These are phyloP conservation scores for Dendrocincla fuliginosa DNA, from an alignment of 2,797 vertebrate species.

Conservation along the genomic window DNA sequence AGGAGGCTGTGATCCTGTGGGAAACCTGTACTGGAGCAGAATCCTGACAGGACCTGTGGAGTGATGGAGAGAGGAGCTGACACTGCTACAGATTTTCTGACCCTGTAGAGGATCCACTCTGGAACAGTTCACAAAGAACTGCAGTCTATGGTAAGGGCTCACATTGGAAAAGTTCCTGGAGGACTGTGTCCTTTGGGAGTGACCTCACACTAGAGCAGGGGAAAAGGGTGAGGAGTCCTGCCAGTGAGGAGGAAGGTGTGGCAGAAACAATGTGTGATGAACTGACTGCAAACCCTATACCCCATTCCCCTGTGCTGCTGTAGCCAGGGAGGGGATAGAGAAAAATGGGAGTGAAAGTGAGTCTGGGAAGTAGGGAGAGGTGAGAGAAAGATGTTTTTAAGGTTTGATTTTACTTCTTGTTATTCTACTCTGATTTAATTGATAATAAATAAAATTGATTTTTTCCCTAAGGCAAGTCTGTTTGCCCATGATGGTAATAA, in stretches of 20 bases:
- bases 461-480: background rate
- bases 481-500: background rate
- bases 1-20: background rate
- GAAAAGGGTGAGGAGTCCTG: background rate
- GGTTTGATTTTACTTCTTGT: background rate
- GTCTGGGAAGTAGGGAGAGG: background rate
- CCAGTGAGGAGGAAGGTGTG: background rate
- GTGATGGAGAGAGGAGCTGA: background rate
- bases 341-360: background rate
- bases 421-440: background rate
- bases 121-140: background rate
- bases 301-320: background rate
- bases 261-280: background rate
- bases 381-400: background rate
- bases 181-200: background rate
- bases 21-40: background rate
- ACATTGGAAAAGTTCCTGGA: background rate
- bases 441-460: background rate
- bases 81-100: background rate
- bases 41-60: background rate
- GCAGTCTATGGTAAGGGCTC: background rate
- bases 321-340: background rate
- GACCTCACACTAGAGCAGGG: background rate
- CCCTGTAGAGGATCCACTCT: background rate
- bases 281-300: fast-evolving